These are phyloP conservation scores for Lucilia sericata DNA, from an alignment of 1,140 invertebrate species.

Conservation along the genomic window DNA sequence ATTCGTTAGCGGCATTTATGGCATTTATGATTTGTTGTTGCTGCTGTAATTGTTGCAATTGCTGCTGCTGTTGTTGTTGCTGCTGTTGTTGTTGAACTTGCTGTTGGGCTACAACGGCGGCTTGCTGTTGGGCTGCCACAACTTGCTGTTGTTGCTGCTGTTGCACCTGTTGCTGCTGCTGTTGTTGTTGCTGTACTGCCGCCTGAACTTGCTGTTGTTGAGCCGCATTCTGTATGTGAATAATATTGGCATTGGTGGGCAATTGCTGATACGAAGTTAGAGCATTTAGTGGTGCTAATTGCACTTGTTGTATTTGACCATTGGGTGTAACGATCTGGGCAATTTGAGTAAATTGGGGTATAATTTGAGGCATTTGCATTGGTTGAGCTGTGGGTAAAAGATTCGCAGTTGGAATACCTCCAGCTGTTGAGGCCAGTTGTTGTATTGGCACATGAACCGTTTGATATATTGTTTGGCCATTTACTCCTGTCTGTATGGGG, in stretches of 20 bases:
- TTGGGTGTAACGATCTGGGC: slow-evolving; percentile 88
- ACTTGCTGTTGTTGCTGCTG: slow-evolving; percentile 60
- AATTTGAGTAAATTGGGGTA: slow-evolving; percentile 81
- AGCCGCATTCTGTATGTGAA: slow-evolving; percentile 62
- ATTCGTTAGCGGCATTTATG: slow-evolving; percentile 56
- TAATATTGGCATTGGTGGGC: slow-evolving; percentile 68
- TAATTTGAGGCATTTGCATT: slow-evolving; percentile 74
- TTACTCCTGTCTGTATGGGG: slow-evolving; percentile 83
- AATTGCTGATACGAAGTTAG: slow-evolving; percentile 63
- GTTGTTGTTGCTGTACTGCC: slow-evolving; percentile 50
- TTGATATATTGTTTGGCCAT: slow-evolving; percentile 93
- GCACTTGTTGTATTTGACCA: slow-evolving; percentile 87
- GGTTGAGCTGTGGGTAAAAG: slow-evolving; percentile 62
- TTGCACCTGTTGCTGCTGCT: slow-evolving; percentile 52
- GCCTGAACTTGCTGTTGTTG: slow-evolving; percentile 32
- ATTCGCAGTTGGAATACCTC: slow-evolving; percentile 52
- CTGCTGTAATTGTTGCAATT: slow-evolving; percentile 52
- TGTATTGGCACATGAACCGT: slow-evolving; percentile 92
- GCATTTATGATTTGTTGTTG: slow-evolving; percentile 62
- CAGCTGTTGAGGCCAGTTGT: slow-evolving; percentile 71
- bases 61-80: slow-evolving; percentile 59
- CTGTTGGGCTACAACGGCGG: slow-evolving; percentile 45
- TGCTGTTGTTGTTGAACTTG: slow-evolving; percentile 62
- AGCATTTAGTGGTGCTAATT: slow-evolving; percentile 73
- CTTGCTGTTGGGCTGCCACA: slow-evolving; percentile 51